phyloP scores from a whole-genome alignment of 2,113 vertebrate species.

The Acanthisitta chloris region DNA sequence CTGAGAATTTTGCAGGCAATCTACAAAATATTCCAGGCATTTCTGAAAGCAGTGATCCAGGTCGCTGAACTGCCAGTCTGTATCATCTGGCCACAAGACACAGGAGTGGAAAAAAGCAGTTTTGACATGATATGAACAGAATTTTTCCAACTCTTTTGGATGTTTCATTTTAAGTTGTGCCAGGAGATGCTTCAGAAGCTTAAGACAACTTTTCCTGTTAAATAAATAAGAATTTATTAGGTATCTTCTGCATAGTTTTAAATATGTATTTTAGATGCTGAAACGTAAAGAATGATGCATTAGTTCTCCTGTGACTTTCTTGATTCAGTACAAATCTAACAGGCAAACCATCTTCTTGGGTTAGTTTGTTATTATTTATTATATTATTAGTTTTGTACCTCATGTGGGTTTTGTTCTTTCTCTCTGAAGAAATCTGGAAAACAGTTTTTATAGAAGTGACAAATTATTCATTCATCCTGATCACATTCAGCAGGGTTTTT shows the following conservation, averaged over 20 bases:
- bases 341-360: not conserved
- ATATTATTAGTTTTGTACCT: not conserved
- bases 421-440: not conserved
- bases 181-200: conserved; percentile 86
- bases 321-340: not conserved
- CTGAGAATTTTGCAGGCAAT: conserved; percentile 24
- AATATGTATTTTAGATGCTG: not conserved
- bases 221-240: conserved; percentile 15
- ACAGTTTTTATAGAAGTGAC: not conserved
- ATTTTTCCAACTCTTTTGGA: conserved; percentile 63
- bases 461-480: not conserved
- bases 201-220: conserved; percentile 83
- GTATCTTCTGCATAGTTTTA: not conserved
- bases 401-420: not conserved
- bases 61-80: conserved; percentile 58
- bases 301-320: not conserved
- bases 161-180: conserved; percentile 73
- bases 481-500: not conserved
- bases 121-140: conserved; percentile 86
- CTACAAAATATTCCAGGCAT: conserved; percentile 71
- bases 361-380: no score
- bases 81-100: conserved; percentile 57
- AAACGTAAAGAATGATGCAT: not conserved
- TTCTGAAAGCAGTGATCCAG: conserved; percentile 74
- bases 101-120: conserved; percentile 81